phyloP scores from a whole-genome alignment of 2,888 invertebrate species.

The Caenorhabditis angaria region DNA sequence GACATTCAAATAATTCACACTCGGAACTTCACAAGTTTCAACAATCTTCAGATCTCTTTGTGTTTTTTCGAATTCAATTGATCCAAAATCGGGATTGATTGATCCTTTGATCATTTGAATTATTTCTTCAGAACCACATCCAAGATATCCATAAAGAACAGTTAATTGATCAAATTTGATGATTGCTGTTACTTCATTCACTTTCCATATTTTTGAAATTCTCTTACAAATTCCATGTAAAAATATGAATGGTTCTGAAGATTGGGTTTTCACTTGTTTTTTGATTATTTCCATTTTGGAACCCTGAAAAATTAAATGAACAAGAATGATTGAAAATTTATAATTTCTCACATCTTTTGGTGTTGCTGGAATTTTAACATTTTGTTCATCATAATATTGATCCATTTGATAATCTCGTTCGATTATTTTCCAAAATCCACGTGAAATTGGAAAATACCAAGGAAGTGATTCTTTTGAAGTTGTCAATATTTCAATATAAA shows the following conservation, averaged over 20 bases:
- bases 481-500: not conserved
- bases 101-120: slow-evolving; percentile 18
- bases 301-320: not conserved
- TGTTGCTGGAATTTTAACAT: not conserved
- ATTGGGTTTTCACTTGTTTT: not conserved
- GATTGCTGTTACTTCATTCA: slow-evolving; percentile 17
- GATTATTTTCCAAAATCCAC: not conserved
- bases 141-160: slow-evolving; percentile 26
- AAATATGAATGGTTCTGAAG: slow-evolving; percentile 7
- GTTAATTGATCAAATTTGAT: slow-evolving; percentile 18
- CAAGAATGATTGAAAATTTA: too few relatives aligned
- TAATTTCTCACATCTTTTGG: not conserved
- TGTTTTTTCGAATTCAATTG: slow-evolving; percentile 13
- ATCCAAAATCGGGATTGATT: slow-evolving; percentile 25
- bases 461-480: not conserved
- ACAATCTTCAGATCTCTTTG: slow-evolving; percentile 14
- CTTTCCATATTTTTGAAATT: slow-evolving; percentile 17
- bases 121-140: slow-evolving; percentile 29
- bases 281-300: not conserved
- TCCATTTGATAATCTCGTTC: not conserved
- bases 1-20: slow-evolving; percentile 23
- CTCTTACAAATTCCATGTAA: slow-evolving; percentile 26
- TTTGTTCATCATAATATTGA: not conserved
- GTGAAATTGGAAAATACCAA: not conserved
- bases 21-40: slow-evolving; percentile 14